Percentiles rank a stretch among this genome's conserved stretches.
These are phyloP conservation scores for Ammodytes marinus DNA, from an alignment of 2,113 vertebrate genomes.

Conservation along the genomic window DNA sequence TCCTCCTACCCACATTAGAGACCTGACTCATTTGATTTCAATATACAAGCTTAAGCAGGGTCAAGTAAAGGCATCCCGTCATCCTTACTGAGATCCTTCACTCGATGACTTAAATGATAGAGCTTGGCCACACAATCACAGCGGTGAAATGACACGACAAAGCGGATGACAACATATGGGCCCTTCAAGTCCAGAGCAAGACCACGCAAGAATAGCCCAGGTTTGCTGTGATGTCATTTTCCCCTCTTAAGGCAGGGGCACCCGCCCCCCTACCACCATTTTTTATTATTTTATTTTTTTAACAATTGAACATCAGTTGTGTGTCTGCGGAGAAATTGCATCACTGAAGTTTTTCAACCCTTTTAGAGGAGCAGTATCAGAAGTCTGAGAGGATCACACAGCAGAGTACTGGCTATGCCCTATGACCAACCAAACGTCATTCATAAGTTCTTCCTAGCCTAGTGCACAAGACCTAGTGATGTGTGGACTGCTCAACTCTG, in stretches of 20 bases:
- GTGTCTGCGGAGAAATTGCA: slow-evolving; percentile 71
- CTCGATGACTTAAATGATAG: slow-evolving; percentile 62
- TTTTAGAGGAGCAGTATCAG: slow-evolving; percentile 26
- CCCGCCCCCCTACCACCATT: slow-evolving; percentile 3
- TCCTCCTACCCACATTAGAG: slow-evolving; percentile 46
- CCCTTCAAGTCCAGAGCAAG: slow-evolving; percentile 46
- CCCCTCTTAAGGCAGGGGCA: slow-evolving; percentile 43
- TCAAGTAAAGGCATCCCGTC: slow-evolving; percentile 46
- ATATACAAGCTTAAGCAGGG: slow-evolving; percentile 64
- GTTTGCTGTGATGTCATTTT: slow-evolving; percentile 71
- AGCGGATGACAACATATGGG: slow-evolving; percentile 71
- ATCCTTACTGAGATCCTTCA: slow-evolving; percentile 59
- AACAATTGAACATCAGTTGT: slow-evolving; percentile 78
- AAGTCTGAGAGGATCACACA: slow-evolving; percentile 42
- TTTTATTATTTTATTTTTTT: slow-evolving; percentile 49
- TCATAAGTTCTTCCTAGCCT: slow-evolving; percentile 72
- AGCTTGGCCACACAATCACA: slow-evolving; percentile 62
- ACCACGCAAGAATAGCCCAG: slow-evolving; percentile 54
- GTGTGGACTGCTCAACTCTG: slow-evolving; percentile 30
- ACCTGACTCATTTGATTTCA: slow-evolving; percentile 44
- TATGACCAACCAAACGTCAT: slow-evolving; percentile 58
- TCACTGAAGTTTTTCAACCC: slow-evolving; percentile 73
- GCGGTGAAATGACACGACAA: slow-evolving; percentile 57
- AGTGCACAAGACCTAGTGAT: slow-evolving; percentile 31
- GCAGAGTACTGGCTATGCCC: slow-evolving; percentile 44